Conservation (phyloP, 2,797 vertebrate genomes). For the Podarcis siculus region DNA sequence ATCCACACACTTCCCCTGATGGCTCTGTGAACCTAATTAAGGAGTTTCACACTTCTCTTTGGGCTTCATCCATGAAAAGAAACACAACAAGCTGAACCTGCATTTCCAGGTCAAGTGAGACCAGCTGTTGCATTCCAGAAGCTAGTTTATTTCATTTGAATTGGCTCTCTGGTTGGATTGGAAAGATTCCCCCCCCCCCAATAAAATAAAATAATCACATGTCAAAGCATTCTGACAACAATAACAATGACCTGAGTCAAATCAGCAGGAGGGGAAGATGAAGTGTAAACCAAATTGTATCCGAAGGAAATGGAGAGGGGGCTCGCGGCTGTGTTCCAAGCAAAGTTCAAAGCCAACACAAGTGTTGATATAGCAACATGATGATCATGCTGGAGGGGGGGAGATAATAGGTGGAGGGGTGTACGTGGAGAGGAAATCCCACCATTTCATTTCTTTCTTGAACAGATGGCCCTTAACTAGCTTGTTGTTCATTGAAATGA, state of each 20-base stretch:
- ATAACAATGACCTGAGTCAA: conserved; percentile 6
- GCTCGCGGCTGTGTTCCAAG: conserved; percentile 56
- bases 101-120: conserved; percentile 55
- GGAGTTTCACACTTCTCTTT: conserved; percentile 35
- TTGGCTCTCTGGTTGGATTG: conserved; percentile 42
- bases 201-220: conserved; percentile 55
- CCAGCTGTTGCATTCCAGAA: conserved; percentile 4
- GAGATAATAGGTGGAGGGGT: neutral
- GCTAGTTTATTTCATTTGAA: conserved; percentile 50
- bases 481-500: conserved; percentile 68
- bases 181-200: too few species aligned
- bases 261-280: conserved; percentile 61
- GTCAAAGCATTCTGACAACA: conserved; percentile 64
- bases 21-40: conserved; percentile 23
- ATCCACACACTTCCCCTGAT: neutral
- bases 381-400: conserved; percentile 31
- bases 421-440: conserved; percentile 35
- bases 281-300: conserved; percentile 67
- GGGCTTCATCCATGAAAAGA: conserved; percentile 39
- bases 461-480: conserved; percentile 72
- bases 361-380: conserved; percentile 68
- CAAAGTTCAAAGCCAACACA: conserved; percentile 69
- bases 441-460: conserved; percentile 65
- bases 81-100: neutral
- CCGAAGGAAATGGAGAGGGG: conserved; percentile 52